Percentiles rank a stretch among this genome's conserved stretches.
These are phyloP conservation scores for Meloidogyne hapla DNA, from an alignment of 1,140 invertebrate genomes.

Conservation along the genomic window DNA sequence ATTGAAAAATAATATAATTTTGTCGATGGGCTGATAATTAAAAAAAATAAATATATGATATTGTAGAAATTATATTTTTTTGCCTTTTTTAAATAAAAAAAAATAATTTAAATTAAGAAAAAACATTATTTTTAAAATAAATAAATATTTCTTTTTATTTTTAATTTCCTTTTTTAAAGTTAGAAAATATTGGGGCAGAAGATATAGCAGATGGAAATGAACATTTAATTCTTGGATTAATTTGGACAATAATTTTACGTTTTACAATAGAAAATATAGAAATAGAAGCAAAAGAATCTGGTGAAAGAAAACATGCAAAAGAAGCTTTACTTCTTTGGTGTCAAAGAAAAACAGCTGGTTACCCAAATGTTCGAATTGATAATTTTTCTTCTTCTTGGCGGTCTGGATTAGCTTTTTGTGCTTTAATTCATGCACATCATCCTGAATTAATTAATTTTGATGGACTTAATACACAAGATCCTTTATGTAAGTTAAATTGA, in stretches of 20 bases:
- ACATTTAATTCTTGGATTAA: constrained; percentile 89
- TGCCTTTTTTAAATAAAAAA: too few species aligned
- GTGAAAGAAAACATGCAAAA: constrained; percentile 97
- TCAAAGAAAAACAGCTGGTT: constrained; percentile 90
- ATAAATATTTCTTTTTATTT: background rate
- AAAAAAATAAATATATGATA: too few species aligned
- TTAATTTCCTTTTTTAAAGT: constrained; percentile 68
- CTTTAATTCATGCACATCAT: constrained; percentile 89
- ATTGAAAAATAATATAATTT: too few species aligned
- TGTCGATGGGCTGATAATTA: too few species aligned
- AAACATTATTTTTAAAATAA: too few species aligned
- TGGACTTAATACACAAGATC: constrained; percentile 74
- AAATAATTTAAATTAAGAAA: too few species aligned
- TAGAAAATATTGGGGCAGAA: constrained; percentile 97
- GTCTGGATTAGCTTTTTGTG: constrained; percentile 90
- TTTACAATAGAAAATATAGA: constrained; percentile 89
- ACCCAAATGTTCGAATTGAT: constrained; percentile 78
- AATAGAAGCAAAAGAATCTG: constrained; percentile 93
- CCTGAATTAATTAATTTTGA: constrained; percentile 87
- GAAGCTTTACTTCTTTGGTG: constrained; percentile 97
- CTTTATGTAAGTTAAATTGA: constrained; percentile 67
- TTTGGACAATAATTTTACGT: constrained; percentile 74
- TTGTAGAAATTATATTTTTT: too few species aligned
- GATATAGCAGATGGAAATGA: constrained; percentile 96
- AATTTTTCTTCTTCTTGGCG: constrained; percentile 83